Base-by-base conservation (phyloP, 2,113 vertebrate species). In the Odocoileus hemionus region DNA sequence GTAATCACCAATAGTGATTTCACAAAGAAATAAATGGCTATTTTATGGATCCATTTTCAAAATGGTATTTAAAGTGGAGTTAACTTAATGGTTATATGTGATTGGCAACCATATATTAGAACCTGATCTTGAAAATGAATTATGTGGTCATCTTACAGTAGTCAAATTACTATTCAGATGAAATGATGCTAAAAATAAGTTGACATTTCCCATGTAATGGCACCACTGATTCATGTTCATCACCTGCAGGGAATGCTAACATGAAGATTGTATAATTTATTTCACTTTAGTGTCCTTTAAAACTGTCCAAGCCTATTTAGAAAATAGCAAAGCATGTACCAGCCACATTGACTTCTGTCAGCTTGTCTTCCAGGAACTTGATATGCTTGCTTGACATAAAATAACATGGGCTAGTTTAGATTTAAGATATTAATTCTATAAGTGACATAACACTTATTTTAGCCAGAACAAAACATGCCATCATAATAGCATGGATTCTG, bases 21-120 rank as follows among this genome's bases (percentile, higher is more conserved):
- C 57, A 55, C 92, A 94, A 57, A 84, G 57, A 97, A 98, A 92
- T 5, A 84, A 91, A 89, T 90, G 12, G 91, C 85, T 57, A 21
- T n/a, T 96, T 93, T 97, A 82, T 95, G 89, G 45, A 58, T 97
- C n/a, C 33, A 82, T 76, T 89, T 93, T 97, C 76, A 98, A 91
- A 97, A 86, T 92, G 7, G 11, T 97, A 28, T 91, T 95, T 98
- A 96, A 97, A 91, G 94, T 7, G n/a, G 76, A 9, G 1, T 92
- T 95, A 90, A 95, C 58, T 76, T 94, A 94, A 91, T 95, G 39
- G 52, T 5, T 84, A n/a, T 60, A 57, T 78, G 13, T 88, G 87
- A 92, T 43, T 95, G 47, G 19, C 84, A 82, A 60, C 60, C 89
- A 23, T 96, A 58, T 84, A 94, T 97, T 93, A 95, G 17, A 94